phyloP scores from a whole-genome alignment of 1,140 invertebrate genomes.

The Micrasema longulum region DNA sequence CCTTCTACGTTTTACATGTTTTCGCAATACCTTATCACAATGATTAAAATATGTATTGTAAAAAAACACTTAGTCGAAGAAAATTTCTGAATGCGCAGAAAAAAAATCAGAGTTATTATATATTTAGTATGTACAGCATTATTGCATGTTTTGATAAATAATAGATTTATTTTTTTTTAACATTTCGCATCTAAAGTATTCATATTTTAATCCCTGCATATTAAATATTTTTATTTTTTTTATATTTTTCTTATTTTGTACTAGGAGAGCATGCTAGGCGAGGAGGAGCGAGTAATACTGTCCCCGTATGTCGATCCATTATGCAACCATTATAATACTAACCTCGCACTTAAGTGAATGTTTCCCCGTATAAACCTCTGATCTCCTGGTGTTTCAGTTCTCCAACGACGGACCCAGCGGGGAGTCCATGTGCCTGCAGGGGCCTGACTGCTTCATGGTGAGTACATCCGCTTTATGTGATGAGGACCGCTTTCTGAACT shows the following conservation, averaged over 20 bases:
- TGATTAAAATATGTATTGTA: too few species aligned
- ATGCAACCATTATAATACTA: slow-evolving; percentile 48
- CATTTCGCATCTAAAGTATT: too few species aligned
- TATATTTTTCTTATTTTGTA: slow-evolving; percentile 5
- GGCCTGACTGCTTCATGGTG: slow-evolving; percentile 76
- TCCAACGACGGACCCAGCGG: slow-evolving; percentile 64
- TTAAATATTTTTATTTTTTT: background rate
- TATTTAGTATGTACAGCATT: too few species aligned
- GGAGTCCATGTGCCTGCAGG: slow-evolving; percentile 74
- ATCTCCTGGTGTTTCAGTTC: slow-evolving; percentile 55
- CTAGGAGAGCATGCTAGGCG: slow-evolving; percentile 16
- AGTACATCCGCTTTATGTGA: slow-evolving; percentile 58
- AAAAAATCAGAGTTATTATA: too few species aligned
- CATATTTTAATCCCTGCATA: background rate
- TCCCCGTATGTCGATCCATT: slow-evolving; percentile 47
- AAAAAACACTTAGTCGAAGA: too few species aligned
- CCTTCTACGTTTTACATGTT: too few species aligned
- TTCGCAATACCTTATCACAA: too few species aligned
- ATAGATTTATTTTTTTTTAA: too few species aligned
- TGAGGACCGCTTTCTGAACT: slow-evolving; percentile 31
- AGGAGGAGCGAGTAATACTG: slow-evolving; percentile 17
- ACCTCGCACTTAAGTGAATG: slow-evolving; percentile 55
- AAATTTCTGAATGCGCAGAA: too few species aligned
- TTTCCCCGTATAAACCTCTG: slow-evolving; percentile 53
- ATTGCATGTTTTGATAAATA: too few species aligned